Base-by-base conservation (phyloP, 1,140 invertebrate species). In the Octopus bimaculoides region DNA sequence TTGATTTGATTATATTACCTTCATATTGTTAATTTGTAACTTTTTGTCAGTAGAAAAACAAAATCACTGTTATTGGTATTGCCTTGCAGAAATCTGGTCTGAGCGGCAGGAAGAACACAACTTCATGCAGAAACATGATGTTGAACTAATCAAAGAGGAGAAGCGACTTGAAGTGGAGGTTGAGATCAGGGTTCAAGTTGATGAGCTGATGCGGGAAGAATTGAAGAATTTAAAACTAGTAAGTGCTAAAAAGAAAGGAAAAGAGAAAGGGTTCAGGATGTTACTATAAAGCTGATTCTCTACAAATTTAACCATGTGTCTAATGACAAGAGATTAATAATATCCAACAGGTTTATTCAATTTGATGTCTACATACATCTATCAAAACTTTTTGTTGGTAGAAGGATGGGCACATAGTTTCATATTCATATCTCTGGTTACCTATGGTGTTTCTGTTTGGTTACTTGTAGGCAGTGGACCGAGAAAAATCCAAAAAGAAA, bases 161-260 rank as follows among this genome's bases (percentile, higher is more conserved):
- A 97, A 97, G 89, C 93, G 94, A 82, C 90, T 91, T 4, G 94
- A 96, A 82, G 93, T 98, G 54, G 96, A 97, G 88, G 91, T 93
- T 79, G 95, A 97, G 90, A 92, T 98, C 20, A 91, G 97, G 84
- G 91, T 94, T 74, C 92, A 92, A 52, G 96, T 97, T 2, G 97
- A 98, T 90, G 93, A 95, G 84, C 92, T 95, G 75, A 94, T 98
- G 92, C 93, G 96, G 85, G 92, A 93, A 88, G 96, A 97, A 88
- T 88, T 97, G 54, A 93, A 96, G 85, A 90, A 94, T 54, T 90
- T 97, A 4, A 95, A 95, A 90, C 91, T 92, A 86, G 91, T 92
- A 83, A 84, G 87, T 41, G 26, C 26, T 41, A 41, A 61, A 61
- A 61, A 61, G 56, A 61, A 61, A 61, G 4, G 56, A 17, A 61